Evolutionary conservation across 2,113 vertebrate species (phyloP), one percentile per base, ranked within the genome.

Genomic region (Mesembrinibis cayennensis): DNA sequence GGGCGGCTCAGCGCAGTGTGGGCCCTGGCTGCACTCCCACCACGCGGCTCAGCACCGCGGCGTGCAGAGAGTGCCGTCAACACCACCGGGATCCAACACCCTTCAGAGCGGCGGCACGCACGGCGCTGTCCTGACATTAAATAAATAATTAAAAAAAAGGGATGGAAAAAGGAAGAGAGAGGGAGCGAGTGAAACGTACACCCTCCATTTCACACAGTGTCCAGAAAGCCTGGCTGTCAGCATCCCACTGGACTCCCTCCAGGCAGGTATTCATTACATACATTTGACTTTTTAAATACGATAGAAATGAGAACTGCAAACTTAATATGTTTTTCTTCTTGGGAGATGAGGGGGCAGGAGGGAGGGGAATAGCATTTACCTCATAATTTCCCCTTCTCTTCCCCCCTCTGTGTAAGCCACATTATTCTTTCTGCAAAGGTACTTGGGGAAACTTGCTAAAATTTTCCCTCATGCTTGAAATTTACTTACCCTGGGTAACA

Each of bases 401-500:
- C 88, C 96, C 96, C 96, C 73, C 93, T 95, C 94, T 95, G 93
- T 93, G 90, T 97, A 97, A 98, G 96, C 93, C 94, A 94, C 97
- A 97, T 98, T 97, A 96, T 98, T 97, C 98, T 98, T 97, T 95
- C 98, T 97, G 96, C 97, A 97, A 98, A 98, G 97, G 98, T 98
- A 98, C 96, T 98, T 98, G 98, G 98, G 98, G 98, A 98, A 98
- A 98, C 97, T 98, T 98, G 98, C 98, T 98, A 98, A 98, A 97
- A 98, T 98, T 99, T 98, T 98, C 98, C 98, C 98, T 98, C 97
- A 97, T 96, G 98, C 98, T 98, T 98, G 97, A 98, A 98, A 98
- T 98, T 96, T 98, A 98, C 98, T 98, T 98, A 98, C 98, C 97
- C 98, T 96, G 98, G 98, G 98, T 98, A 98, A 98, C 98, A 98